A percentile compares a stretch with the other conserved stretches of the same genome.
Evolutionary conservation across 1,140 invertebrate species (phyloP).

Genomic region (Thaumetopoea pityocampa): DNA sequence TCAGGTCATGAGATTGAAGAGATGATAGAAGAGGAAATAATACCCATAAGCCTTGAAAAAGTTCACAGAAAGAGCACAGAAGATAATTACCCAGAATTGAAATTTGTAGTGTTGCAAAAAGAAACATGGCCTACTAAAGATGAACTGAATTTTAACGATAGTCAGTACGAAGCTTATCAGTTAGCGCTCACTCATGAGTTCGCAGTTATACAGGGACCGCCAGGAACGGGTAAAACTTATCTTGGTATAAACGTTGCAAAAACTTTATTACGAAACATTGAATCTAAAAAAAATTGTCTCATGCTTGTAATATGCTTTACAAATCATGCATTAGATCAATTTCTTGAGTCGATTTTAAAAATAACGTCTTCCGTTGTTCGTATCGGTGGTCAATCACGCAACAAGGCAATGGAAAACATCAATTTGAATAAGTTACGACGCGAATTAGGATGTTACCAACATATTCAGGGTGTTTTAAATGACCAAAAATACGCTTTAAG

Average conservation of each 20-base stretch:
- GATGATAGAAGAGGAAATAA: no score
- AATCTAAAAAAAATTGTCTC: constrained; percentile 50
- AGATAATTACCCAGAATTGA: background rate
- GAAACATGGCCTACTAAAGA: constrained; percentile 58
- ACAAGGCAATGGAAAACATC: constrained; percentile 72
- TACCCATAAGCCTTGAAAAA: no score
- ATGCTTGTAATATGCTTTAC: constrained; percentile 90
- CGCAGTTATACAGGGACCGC: constrained; percentile 87
- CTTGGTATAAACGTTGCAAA: constrained; percentile 82
- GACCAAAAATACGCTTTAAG: constrained; percentile 12
- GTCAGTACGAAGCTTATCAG: constrained; percentile 65
- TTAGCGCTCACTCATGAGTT: constrained; percentile 80
- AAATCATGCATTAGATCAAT: constrained; percentile 93
- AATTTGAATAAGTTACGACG: constrained; percentile 60
- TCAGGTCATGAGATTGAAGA: no score
- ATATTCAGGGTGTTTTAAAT: constrained; percentile 7
- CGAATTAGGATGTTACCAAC: constrained; percentile 30
- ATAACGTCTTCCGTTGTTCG: constrained; percentile 79
- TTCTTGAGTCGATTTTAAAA: constrained; percentile 83
- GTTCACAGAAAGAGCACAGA: no score
- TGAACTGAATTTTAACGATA: constrained; percentile 74
- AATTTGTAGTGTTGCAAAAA: constrained; percentile 35
- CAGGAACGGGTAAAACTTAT: constrained; percentile 89
- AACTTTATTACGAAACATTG: constrained; percentile 76
- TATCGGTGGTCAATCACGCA: constrained; percentile 84